Conservation (phyloP, 2,888 invertebrate species). For the Himalopsyche anomala region DNA sequence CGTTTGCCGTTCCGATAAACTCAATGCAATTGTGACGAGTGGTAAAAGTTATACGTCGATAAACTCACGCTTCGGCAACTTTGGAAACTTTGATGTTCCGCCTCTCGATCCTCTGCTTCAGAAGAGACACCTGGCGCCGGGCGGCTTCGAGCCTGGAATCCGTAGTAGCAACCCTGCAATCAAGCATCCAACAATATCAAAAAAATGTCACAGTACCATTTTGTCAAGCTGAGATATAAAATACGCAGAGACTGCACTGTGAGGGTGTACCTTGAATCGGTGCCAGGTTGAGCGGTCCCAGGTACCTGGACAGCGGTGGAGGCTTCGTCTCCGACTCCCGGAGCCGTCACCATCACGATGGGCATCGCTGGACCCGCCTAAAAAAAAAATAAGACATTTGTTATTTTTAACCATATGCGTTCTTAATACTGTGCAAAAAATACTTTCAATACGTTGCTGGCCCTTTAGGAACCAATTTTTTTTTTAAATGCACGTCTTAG, state of each 20-base stretch:
- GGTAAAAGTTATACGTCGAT: background rate
- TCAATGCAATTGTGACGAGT: background rate
- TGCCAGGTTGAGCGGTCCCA: conserved; percentile 62
- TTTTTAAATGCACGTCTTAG: too few species aligned
- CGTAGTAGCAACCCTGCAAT: conserved; percentile 68
- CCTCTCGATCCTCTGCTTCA: conserved; percentile 88
- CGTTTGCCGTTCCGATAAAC: background rate
- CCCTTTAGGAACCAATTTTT: too few species aligned
- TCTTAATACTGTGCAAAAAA: too few species aligned
- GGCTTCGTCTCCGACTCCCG: conserved; percentile 65
- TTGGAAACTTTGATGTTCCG: conserved; percentile 94
- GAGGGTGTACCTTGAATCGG: conserved; percentile 65
- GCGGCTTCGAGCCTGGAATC: conserved; percentile 79
- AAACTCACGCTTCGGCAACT: conserved; percentile 93
- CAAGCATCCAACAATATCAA: background rate
- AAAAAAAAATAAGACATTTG: background rate
- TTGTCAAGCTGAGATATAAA: background rate
- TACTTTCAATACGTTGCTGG: too few species aligned
- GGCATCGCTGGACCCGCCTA: conserved; percentile 71
- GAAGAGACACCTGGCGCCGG: conserved; percentile 83
- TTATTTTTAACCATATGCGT: too few species aligned
- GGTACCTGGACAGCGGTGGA: conserved; percentile 66
- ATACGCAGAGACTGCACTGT: too few species aligned
- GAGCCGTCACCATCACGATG: conserved; percentile 65
- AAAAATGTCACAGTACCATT: background rate